Conservation (phyloP, 2,888 invertebrate genomes). For the Netelia melanura region DNA sequence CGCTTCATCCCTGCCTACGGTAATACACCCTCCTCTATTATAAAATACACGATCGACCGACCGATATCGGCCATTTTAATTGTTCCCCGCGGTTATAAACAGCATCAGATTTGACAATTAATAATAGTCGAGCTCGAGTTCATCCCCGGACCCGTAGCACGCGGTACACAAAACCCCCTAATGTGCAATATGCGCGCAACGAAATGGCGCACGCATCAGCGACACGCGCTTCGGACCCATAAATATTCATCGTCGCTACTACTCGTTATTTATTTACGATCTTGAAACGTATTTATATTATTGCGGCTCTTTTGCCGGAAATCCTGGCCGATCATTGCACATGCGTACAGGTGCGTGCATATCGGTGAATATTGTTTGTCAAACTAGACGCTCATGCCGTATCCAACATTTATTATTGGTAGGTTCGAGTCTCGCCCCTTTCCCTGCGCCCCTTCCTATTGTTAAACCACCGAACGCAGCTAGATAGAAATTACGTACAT, state of each 20-base stretch:
- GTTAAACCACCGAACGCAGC: conserved; percentile 10
- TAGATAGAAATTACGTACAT: conserved; percentile 56
- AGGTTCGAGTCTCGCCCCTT: background rate
- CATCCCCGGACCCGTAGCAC: too few relatives aligned
- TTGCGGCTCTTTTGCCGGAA: conserved; percentile 2
- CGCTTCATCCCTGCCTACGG: background rate
- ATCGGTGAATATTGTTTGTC: background rate
- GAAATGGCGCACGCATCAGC: conserved; percentile 4
- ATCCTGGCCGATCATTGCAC: background rate
- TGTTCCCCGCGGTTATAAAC: conserved; percentile 39
- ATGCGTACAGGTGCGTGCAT: background rate
- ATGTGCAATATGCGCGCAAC: background rate
- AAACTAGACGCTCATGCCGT: background rate
- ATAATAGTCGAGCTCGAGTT: conserved; percentile 27
- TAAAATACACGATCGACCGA: background rate
- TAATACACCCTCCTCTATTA: background rate
- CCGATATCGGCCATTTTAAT: conserved; percentile 37
- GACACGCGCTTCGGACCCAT: conserved; percentile 54
- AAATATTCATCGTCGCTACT: conserved; percentile 69
- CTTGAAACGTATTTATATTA: conserved; percentile 58
- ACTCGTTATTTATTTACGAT: conserved; percentile 71
- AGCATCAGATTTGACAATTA: conserved; percentile 63
- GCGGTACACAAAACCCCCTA: background rate
- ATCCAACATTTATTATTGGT: background rate
- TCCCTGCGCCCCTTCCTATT: background rate